Conservation (phyloP, 1,140 invertebrate genomes). For the Episyrphus balteatus region DNA sequence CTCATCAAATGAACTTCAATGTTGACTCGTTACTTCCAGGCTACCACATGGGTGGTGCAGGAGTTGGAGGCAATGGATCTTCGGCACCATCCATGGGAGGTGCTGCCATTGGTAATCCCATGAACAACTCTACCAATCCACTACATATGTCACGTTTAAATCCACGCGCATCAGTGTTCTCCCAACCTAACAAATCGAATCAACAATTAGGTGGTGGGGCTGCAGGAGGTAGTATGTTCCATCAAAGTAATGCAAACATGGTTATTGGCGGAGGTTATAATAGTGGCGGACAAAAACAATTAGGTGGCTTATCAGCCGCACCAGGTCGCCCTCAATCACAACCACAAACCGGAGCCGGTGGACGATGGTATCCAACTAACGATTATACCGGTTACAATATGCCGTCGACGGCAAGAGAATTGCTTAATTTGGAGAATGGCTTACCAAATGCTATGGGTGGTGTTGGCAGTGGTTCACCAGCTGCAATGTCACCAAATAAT, state of each 20-base stretch:
- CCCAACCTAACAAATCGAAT: conserved; percentile 15
- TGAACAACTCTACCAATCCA: conserved; percentile 24
- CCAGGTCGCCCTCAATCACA: conserved; percentile 14
- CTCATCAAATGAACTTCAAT: conserved; percentile 10
- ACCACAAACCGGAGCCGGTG: conserved; percentile 10
- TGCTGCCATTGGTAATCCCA: neutral
- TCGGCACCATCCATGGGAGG: neutral
- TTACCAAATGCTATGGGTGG: conserved; percentile 11
- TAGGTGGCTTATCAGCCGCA: neutral
- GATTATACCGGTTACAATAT: conserved; percentile 3
- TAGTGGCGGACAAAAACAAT: neutral
- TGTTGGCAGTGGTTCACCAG: conserved; percentile 35
- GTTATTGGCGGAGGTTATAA: neutral
- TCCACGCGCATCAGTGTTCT: conserved; percentile 68
- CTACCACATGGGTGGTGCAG: neutral
- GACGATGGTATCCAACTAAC: conserved; percentile 31
- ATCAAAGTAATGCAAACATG: neutral
- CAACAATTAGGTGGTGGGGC: conserved; percentile 12
- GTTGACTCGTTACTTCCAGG: conserved; percentile 6
- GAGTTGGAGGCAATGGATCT: neutral
- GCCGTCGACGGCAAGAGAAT: conserved; percentile 22
- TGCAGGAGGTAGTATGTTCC: neutral
- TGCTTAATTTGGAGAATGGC: conserved; percentile 30
- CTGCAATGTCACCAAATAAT: conserved; percentile 49
- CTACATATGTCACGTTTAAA: conserved; percentile 60